Percentiles rank a stretch among this genome's conserved stretches.
These are phyloP conservation scores for Hylomyscus alleni DNA, from an alignment of 2,797 vertebrate species.

Conservation along the genomic window DNA sequence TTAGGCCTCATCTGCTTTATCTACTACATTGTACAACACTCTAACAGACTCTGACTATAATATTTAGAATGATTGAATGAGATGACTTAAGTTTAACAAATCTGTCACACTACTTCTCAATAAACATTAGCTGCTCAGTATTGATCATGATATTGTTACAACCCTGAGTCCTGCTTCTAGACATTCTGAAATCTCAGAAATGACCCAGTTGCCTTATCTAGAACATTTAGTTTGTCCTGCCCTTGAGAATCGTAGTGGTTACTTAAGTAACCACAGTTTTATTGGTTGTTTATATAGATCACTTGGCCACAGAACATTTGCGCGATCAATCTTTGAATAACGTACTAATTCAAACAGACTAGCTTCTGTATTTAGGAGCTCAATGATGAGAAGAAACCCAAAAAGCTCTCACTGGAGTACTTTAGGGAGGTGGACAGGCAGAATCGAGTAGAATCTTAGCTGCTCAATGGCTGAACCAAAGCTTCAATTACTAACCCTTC, in stretches of 20 bases:
- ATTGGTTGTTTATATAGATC: slow-evolving; percentile 21
- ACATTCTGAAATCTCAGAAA: slow-evolving; percentile 1
- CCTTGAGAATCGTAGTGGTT: neutral
- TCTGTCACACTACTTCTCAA: neutral
- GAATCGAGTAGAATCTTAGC: neutral
- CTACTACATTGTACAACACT: neutral
- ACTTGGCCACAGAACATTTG: neutral
- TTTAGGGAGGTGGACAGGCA: neutral
- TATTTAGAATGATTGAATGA: slow-evolving; percentile 7
- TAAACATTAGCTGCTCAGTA: slow-evolving; percentile 16
- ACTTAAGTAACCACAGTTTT: neutral
- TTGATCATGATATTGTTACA: slow-evolving; percentile 21
- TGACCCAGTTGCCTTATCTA: neutral
- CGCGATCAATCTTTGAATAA: slow-evolving; percentile 10
- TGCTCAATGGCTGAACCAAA: neutral
- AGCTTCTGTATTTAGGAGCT: slow-evolving; percentile 32
- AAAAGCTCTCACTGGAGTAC: neutral
- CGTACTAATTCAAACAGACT: slow-evolving; percentile 5
- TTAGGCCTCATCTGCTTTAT: neutral
- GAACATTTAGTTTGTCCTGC: neutral
- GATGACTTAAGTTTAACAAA: neutral
- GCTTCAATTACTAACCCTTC: neutral
- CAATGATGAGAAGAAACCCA: neutral
- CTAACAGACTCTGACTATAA: neutral
- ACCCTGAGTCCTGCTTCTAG: neutral